Base-by-base conservation (phyloP, 2,888 invertebrate species). In the Agrotis exclamationis region DNA sequence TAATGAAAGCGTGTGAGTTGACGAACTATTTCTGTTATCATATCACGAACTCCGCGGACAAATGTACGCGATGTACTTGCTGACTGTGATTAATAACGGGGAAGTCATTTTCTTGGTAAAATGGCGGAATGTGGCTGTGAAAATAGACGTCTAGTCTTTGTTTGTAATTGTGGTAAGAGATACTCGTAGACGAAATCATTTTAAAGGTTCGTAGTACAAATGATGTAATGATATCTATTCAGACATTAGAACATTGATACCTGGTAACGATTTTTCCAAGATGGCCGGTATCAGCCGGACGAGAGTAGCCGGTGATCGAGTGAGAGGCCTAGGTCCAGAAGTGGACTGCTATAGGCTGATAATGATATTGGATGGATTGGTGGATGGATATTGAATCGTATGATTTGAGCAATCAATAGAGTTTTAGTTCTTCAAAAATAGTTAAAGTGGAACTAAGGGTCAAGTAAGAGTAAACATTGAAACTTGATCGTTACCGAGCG, bases 21-120 rank as follows among this genome's bases (percentile, higher is more conserved):
- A 69, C 45, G 28, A 58, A 68, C 74, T 82, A 84, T 82, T 82
- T 80, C 45, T 73, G 70, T 78, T 72, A 82, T 84, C 72, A 39
- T 39, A 11, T 39, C 39, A 70, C 77, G 33, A 56, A 63, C 24
- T 44, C 11, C 33, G 7, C 16, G 47, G 47, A 54, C 44, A 53
- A 39, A n/a, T 60, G 59, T 51, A 72, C 33, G 50, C 6, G 48
- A 48, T 11, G 50, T 47, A 50, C 33, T 60, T 59, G 45, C 62
- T 58, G 14, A 18, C 39, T 44, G 11, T 39, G 24, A 76, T 47
- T 64, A 39, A 69, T 69, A 51, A 62, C 24, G 7, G 11, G 69
- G 60, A 80, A 68, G 60, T 57, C 20, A 4, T 22, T 63, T 4
- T 24, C 33, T 59, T 4, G n/a, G 24, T n/a, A 45, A 53, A n/a